Conservation (phyloP, 1,140 invertebrate genomes). For the Drosophila baimaii region DNA sequence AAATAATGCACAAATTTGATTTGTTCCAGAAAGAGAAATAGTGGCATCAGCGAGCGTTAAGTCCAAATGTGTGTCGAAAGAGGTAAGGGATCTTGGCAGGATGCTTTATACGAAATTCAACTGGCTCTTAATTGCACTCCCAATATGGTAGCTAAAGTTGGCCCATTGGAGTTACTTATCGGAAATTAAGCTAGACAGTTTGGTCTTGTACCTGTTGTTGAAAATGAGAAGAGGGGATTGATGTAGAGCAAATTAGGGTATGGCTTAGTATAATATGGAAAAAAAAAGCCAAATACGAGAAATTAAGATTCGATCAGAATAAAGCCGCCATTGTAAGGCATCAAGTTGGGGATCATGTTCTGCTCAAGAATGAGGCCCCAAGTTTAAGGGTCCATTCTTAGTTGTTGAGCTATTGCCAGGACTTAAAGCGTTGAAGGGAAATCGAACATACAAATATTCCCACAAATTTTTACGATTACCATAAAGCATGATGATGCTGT, state of each 20-base stretch:
- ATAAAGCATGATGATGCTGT: background rate
- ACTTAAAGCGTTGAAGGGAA: conserved; percentile 8
- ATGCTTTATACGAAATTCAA: conserved; percentile 30
- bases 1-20: too few relatives aligned
- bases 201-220: conserved; percentile 10
- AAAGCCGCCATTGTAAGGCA: conserved; percentile 11
- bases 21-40: too few relatives aligned
- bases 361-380: conserved; percentile 4
- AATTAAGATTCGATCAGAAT: conserved; percentile 17
- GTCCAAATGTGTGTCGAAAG: too few relatives aligned
- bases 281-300: too few relatives aligned
- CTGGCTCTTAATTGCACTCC: conserved; percentile 71
- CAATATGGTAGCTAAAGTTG: conserved; percentile 59
- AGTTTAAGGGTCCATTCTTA: conserved; percentile 20
- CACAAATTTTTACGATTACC: conserved; percentile 23
- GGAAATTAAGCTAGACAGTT: conserved; percentile 26
- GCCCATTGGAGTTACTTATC: conserved; percentile 45
- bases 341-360: conserved; percentile 3
- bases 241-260: conserved; percentile 7
- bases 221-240: conserved; percentile 7
- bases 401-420: conserved; percentile 9
- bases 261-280: conserved; percentile 12
- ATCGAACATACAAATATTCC: conserved; percentile 22
- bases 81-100: conserved; percentile 14
- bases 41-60: too few relatives aligned